phyloP scores from a whole-genome alignment of 2,888 invertebrate species.

The Antitype chi region DNA sequence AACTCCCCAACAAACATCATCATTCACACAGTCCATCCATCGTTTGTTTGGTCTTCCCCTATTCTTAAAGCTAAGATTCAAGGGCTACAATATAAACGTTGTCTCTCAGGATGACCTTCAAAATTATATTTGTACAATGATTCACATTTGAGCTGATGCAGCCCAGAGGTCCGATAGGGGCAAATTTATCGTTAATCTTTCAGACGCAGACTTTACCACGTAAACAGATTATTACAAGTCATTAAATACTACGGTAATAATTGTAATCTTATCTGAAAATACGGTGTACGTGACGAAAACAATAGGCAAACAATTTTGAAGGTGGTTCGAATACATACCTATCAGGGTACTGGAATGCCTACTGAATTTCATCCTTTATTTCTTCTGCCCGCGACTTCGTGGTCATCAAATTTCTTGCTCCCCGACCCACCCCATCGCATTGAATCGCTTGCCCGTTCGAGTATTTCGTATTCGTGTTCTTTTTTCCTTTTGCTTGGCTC shows the following conservation, averaged over 20 bases:
- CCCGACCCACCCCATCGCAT: too few relatives aligned
- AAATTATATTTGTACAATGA: neutral
- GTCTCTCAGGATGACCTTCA: neutral
- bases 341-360: neutral
- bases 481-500: too few relatives aligned
- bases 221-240: constrained; percentile 1
- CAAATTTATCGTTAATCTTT: constrained; percentile 22
- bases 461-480: too few relatives aligned
- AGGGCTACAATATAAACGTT: neutral
- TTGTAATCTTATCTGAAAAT: constrained; percentile 22
- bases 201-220: constrained; percentile 2
- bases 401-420: too few relatives aligned
- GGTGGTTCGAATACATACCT: neutral
- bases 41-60: too few relatives aligned
- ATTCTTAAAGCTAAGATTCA: too few relatives aligned
- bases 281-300: constrained; percentile 20
- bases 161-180: neutral
- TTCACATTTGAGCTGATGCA: neutral
- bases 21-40: too few relatives aligned
- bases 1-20: too few relatives aligned
- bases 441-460: too few relatives aligned
- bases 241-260: constrained; percentile 1
- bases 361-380: too few relatives aligned
- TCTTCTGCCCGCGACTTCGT: too few relatives aligned
- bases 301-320: neutral